Base-by-base conservation (phyloP, 2,797 vertebrate genomes). In the Coendou prehensilis region DNA sequence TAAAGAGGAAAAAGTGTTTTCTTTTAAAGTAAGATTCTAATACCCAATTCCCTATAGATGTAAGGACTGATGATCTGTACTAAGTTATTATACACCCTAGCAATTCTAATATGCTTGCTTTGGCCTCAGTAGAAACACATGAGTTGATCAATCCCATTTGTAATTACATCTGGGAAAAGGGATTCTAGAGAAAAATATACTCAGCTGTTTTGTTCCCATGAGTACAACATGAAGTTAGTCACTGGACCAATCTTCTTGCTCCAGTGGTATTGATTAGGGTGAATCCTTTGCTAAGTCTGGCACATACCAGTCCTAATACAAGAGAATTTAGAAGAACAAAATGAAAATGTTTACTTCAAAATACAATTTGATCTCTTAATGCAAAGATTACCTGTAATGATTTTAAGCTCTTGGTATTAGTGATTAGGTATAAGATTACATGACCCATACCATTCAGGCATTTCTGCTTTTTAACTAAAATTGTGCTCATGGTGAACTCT, bases 101-200 rank as follows among this genome's bases (percentile, higher is more conserved):
- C 64, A 97, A 92, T 97, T 98, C 96, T 98, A 96, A 96, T 97
- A 91, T 83, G 45, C 96, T 85, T 97, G 3, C 91, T 97, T 95
- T 56, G 95, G 88, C 92, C 52, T 98, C 85, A 93, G 97, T 98
- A 98, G 97, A 97, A 99, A 97, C 91, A 97, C 85, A 83, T 2
- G 91, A 97, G 93, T 92, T 98, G 97, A 98, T 98, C 98, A 98
- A 98, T 98, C 98, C 96, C 57, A 97, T 98, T 97, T 98, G 95
- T 98, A 98, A 98, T 98, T 98, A 97, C 96, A 96, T 98, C 98
- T 98, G 98, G 98, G 98, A 97, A 98, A 98, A 98, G 96, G 97
- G 98, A 98, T 98, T 98, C 98, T 97, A 67, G 97, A 98, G 98
- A 98, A 96, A 98, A 98, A 98, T 98, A 98, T 81, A 98, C 97